phyloP scores from a whole-genome alignment of 2,113 vertebrate species.

The Tragelaphus scriptus region DNA sequence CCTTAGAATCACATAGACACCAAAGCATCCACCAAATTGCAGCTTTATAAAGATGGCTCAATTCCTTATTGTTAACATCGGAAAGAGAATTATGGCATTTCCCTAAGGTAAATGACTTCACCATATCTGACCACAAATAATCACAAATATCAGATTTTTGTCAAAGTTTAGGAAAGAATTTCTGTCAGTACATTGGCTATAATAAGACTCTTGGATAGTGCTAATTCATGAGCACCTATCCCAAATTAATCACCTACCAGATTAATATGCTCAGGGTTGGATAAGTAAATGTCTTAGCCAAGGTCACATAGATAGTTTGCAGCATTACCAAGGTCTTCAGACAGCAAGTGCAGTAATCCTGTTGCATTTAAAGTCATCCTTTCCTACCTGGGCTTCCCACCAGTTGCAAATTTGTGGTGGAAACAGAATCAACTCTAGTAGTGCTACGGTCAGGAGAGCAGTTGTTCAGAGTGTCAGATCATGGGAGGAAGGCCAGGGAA shows the following conservation, averaged over 20 bases:
- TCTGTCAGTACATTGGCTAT: neutral
- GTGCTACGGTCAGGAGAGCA: neutral
- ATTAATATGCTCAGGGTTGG: neutral
- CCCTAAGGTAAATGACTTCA: slow-evolving; percentile 14
- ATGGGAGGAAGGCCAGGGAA: slow-evolving; percentile 50
- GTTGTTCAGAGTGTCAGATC: slow-evolving; percentile 32
- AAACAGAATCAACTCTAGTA: neutral
- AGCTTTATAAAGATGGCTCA: neutral
- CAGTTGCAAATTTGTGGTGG: slow-evolving; percentile 54
- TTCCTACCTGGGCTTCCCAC: slow-evolving; percentile 49
- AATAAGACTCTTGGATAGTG: neutral
- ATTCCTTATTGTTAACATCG: neutral
- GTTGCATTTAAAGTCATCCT: neutral
- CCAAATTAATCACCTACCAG: neutral
- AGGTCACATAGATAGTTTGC: neutral
- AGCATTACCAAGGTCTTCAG: neutral
- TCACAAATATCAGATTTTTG: neutral
- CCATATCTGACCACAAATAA: neutral
- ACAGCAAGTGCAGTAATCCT: neutral
- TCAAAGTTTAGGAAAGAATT: slow-evolving; percentile 6
- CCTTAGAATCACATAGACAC: neutral
- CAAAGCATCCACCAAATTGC: neutral
- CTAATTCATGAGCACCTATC: neutral
- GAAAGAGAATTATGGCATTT: slow-evolving; percentile 6
- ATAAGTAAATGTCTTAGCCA: neutral